Conservation (phyloP, 2,888 invertebrate genomes). For the Drosophila mercatorum region DNA sequence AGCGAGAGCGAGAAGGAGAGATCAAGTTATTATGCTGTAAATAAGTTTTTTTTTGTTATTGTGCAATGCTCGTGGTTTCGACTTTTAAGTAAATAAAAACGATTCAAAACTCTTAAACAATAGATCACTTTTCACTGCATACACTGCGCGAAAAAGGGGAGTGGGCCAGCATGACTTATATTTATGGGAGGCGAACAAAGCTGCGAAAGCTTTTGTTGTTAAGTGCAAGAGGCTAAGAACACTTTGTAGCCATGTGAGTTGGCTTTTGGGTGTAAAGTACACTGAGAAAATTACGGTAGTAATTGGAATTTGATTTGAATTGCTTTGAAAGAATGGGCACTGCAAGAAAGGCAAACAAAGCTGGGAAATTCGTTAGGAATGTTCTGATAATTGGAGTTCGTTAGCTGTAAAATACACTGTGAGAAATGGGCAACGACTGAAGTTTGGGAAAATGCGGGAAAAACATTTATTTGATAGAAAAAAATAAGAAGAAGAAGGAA, state of each 20-base stretch:
- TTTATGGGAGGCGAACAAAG: neutral
- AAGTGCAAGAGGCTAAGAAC: neutral
- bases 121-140: constrained; percentile 8
- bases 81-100: constrained; percentile 66
- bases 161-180: neutral
- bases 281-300: neutral
- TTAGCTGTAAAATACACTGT: constrained; percentile 1
- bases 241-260: neutral
- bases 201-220: neutral
- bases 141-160: constrained; percentile 17
- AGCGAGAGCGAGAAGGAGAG: constrained; percentile 27
- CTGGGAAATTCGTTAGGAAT: neutral
- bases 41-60: constrained; percentile 55
- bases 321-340: neutral
- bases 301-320: neutral
- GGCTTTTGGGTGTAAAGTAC: neutral
- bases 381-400: neutral
- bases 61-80: constrained; percentile 64
- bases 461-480: too few species aligned
- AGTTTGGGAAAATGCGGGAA: too few species aligned
- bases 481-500: too few species aligned
- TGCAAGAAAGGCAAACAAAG: neutral
- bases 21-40: constrained; percentile 55
- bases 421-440: neutral
- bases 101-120: constrained; percentile 50